Conservation (phyloP, 2,797 vertebrate species). For the Ateles fusciceps region DNA sequence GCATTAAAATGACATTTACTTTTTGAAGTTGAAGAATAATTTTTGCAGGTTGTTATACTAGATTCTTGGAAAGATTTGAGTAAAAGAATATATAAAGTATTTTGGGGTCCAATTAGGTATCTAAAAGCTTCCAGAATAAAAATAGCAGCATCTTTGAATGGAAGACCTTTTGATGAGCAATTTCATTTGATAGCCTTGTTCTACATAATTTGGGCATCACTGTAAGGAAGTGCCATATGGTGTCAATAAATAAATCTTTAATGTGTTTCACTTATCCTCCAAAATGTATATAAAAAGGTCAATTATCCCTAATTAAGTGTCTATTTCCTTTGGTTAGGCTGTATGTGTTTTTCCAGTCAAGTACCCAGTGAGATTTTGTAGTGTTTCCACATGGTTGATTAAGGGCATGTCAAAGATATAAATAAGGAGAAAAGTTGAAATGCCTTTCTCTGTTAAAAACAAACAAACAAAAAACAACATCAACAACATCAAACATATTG, state of each 20-base stretch:
- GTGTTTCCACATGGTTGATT: slow-evolving; percentile 63
- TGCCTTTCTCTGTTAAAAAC: background rate
- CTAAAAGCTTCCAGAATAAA: slow-evolving; percentile 63
- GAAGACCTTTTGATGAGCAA: slow-evolving; percentile 66
- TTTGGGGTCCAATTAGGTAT: background rate
- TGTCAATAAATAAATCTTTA: slow-evolving; percentile 79
- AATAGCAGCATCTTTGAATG: slow-evolving; percentile 56
- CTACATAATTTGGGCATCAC: slow-evolving; percentile 74
- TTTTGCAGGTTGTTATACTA: background rate
- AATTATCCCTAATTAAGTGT: slow-evolving; percentile 79
- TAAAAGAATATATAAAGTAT: background rate
- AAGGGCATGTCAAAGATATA: slow-evolving; percentile 46
- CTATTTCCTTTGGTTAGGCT: slow-evolving; percentile 61
- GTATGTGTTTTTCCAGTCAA: slow-evolving; percentile 62
- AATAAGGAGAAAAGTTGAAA: slow-evolving; percentile 42
- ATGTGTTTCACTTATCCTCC: slow-evolving; percentile 68
- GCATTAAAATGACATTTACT: background rate
- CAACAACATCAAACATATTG: background rate
- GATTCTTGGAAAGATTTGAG: slow-evolving; percentile 26
- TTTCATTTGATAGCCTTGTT: slow-evolving; percentile 73
- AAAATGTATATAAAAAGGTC: slow-evolving; percentile 73
- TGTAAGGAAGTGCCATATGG: slow-evolving; percentile 77
- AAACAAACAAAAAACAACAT: background rate
- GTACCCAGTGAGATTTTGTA: slow-evolving; percentile 27
- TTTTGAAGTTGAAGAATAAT: background rate